phyloP scores from a whole-genome alignment of 2,888 invertebrate species.

The Dermolepida albohirtum region DNA sequence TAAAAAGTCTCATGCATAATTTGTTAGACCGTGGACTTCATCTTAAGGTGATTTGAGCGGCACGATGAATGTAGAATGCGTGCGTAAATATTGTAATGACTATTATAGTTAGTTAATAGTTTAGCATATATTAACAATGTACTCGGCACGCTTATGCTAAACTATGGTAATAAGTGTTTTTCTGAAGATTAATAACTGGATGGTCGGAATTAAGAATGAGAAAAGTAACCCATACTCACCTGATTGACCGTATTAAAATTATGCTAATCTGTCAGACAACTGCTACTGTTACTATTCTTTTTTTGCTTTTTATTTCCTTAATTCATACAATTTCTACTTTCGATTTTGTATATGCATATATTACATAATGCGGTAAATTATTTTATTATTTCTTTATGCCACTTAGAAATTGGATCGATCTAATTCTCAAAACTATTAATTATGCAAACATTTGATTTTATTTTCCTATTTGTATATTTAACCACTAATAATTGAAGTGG shows the following conservation, averaged over 20 bases:
- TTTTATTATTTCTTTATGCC: no score
- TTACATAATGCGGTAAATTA: not conserved
- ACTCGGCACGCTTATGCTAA: conserved; percentile 59
- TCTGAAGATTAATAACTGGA: conserved; percentile 57
- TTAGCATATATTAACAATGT: conserved; percentile 55
- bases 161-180: conserved; percentile 59
- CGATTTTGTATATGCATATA: conserved; percentile 12
- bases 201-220: conserved; percentile 52
- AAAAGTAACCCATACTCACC: conserved; percentile 44
- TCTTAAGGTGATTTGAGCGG: conserved; percentile 42
- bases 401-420: no score
- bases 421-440: no score
- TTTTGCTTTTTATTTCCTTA: not conserved
- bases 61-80: conserved; percentile 45
- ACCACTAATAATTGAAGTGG: no score
- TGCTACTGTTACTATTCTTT: conserved; percentile 50
- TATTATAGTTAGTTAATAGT: conserved; percentile 55
- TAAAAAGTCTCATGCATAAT: conserved; percentile 26
- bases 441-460: no score
- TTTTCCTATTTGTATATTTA: no score
- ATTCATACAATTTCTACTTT: conserved; percentile 5
- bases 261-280: conserved; percentile 47
- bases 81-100: conserved; percentile 54
- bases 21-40: conserved; percentile 31
- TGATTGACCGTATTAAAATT: conserved; percentile 48